Evolutionary conservation across 2,888 invertebrate species (phyloP), one percentile per base, ranked within the genome.

Genomic region (Ditula angustiorana): DNA sequence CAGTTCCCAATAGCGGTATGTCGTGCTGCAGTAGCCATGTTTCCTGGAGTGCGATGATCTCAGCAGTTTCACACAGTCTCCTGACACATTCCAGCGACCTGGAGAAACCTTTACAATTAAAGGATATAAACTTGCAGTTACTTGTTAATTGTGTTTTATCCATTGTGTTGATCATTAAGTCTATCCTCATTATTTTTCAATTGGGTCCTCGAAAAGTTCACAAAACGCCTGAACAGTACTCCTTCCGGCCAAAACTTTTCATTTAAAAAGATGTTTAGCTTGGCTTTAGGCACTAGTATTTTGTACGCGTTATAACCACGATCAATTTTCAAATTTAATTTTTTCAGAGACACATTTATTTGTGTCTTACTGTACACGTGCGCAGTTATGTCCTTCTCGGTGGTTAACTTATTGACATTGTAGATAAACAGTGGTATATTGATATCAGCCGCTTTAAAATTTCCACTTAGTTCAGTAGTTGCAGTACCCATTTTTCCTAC

Each of bases 211-310:
- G 33, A 30, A 19, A 52, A 52, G 1, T 52, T 30, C 28, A 52
- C 50, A 21, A 21, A 30, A 33, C 50, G 30, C 50, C 50, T 52
- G 35, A 53, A 35, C 4, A 53, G 30, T 21, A 53, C 24, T 24
- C 53, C 53, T 37, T 53, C 53, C 5, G 53, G 53, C 53, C 53
- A 53, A 33, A 53, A 53, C 2, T 24, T 2, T 24, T 53, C 37
- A 13, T 3, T 37, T 8, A 53, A 21, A 53, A 35, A 53, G 10
- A n/a, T 13, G 52, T 21, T 21, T 7, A 53, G 23, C 52, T 53
- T 53, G n/a, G n/a, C 35, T 53, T 53, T 53, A 7, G 52, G 52
- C 5, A 53, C 35, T 11, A 35, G 52, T 23, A 53, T 13, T 53
- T 53, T 53, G 35, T 35, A 53, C 0, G 52, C 35, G 35, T 53